Conservation (phyloP, 1,140 invertebrate species). For the Drosophila seguyi region DNA sequence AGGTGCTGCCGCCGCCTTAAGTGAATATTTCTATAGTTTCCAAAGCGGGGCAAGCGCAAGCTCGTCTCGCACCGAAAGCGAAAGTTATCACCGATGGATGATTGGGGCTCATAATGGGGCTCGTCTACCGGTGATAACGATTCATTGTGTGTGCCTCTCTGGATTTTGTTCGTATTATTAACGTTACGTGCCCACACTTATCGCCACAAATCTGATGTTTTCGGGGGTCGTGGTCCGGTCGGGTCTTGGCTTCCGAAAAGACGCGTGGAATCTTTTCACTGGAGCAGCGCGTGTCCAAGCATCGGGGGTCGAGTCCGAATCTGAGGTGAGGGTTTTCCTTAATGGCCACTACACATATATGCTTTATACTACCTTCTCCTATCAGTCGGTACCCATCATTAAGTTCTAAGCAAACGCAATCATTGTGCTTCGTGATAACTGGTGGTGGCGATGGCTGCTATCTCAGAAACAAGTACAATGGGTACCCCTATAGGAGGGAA, state of each 20-base stretch:
- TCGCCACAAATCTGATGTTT: constrained; percentile 56
- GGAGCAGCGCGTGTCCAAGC: constrained; percentile 35
- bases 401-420: constrained; percentile 27
- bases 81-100: constrained; percentile 55
- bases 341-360: constrained; percentile 1
- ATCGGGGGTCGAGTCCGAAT: background rate
- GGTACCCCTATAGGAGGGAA: background rate
- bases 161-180: constrained; percentile 35
- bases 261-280: constrained; percentile 53
- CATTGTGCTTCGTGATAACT: constrained; percentile 21
- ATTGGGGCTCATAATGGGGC: constrained; percentile 44
- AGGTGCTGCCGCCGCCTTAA: constrained; percentile 41
- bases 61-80: constrained; percentile 48
- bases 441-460: background rate
- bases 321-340: constrained; percentile 20
- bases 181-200: constrained; percentile 43
- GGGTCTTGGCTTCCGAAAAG: constrained; percentile 29
- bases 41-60: constrained; percentile 12
- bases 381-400: constrained; percentile 17
- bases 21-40: constrained; percentile 29
- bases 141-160: constrained; percentile 13
- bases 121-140: constrained; percentile 57
- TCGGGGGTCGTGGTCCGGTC: constrained; percentile 42
- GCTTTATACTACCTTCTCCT: background rate
- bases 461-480: constrained; percentile 1